These are phyloP conservation scores for Disparrhopalites patrizii DNA, from an alignment of 2,888 invertebrate species.

Conservation along the genomic window DNA sequence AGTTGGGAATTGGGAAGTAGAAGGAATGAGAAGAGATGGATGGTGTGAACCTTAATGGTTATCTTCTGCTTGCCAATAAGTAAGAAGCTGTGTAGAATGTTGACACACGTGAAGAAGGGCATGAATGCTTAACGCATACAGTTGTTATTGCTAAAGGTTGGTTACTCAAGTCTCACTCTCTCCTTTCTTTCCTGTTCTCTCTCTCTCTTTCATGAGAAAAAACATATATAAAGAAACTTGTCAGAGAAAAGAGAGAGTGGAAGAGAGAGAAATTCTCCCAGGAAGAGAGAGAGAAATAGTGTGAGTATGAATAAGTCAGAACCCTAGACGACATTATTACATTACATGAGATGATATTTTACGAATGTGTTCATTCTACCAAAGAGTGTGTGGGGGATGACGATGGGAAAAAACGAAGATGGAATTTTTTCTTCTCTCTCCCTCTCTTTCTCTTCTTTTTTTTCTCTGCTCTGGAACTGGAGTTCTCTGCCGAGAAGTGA, in stretches of 20 bases:
- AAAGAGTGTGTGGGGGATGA: constrained; percentile 7
- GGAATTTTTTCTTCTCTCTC: constrained; percentile 18
- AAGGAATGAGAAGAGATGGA: constrained; percentile 5
- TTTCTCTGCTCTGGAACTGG: background rate
- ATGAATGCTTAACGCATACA: background rate
- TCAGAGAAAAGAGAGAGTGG: background rate
- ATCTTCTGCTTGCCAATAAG: constrained; percentile 3
- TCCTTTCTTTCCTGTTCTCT: too few species aligned
- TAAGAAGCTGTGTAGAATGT: constrained; percentile 8
- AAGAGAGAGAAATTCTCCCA: background rate
- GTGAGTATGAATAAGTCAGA: constrained; percentile 28
- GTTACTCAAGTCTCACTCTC: constrained; percentile 5
- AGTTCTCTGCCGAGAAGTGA: constrained; percentile 25
- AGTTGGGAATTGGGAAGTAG: constrained; percentile 7
- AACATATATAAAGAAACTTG: background rate
- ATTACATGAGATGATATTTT: constrained; percentile 27
- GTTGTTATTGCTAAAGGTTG: constrained; percentile 12
- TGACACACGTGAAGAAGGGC: constrained; percentile 13
- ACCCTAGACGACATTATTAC: constrained; percentile 25
- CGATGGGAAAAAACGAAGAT: constrained; percentile 28
- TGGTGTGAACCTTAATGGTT: constrained; percentile 13
- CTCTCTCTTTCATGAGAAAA: too few species aligned
- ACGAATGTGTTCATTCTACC: constrained; percentile 27
- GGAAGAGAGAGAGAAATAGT: background rate
- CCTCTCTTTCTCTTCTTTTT: constrained; percentile 1